Conservation (phyloP, 53 echinoderm and acorn worm species). For the Zoroaster sp. region DNA sequence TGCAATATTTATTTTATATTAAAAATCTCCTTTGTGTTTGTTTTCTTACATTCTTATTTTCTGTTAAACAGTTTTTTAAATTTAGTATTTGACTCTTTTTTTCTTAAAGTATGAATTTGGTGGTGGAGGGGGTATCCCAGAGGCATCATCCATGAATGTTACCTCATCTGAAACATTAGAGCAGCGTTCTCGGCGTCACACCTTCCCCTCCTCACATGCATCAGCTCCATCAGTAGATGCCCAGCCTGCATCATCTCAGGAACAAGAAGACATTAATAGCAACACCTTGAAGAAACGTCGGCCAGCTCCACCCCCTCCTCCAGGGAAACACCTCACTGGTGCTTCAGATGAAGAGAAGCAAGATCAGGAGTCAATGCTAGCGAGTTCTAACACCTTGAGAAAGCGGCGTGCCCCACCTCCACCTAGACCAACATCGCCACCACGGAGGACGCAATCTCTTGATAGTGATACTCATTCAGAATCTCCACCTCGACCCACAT, state of each 20-base stretch:
- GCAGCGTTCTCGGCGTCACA: not conserved
- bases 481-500: not conserved
- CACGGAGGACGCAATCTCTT: slow-evolving; percentile 7
- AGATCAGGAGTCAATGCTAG: not conserved
- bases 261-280: not conserved
- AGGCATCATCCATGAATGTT: not conserved
- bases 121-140: not conserved
- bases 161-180: not conserved
- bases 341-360: slow-evolving; percentile 10
- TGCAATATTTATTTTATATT: not conserved
- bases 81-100: not conserved
- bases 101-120: slow-evolving; percentile 48
- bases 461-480: not conserved
- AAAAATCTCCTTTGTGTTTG: not conserved
- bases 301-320: slow-evolving; percentile 71
- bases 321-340: not conserved
- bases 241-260: not conserved
- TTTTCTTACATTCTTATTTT: not conserved
- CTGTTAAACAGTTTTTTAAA: not conserved
- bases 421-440: slow-evolving; percentile 49
- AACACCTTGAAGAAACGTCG: slow-evolving; percentile 67
- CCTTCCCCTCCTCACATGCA: not conserved
- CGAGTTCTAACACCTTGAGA: slow-evolving; percentile 39
- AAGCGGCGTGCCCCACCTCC: slow-evolving; percentile 77
- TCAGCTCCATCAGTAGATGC: not conserved